Evolutionary conservation across 2,113 vertebrate genomes (phyloP).

Genomic region (Oreochromis tanganicae): DNA sequence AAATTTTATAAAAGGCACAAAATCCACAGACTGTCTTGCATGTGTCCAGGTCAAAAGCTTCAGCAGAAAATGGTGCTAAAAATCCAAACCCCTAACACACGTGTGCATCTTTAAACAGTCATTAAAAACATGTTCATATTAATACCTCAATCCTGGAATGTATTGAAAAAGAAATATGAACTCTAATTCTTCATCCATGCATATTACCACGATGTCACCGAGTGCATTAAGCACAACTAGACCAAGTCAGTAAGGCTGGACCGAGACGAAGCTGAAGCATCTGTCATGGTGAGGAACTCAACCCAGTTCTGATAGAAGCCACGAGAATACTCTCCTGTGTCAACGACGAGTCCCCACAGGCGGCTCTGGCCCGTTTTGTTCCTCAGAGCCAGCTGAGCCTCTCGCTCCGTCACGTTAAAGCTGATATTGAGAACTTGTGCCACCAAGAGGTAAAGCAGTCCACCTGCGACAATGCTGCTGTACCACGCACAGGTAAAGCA

Average conservation of each 20-base stretch:
- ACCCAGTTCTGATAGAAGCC: conserved; percentile 90
- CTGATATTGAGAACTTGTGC: conserved; percentile 91
- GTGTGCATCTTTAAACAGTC: not conserved
- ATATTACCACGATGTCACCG: not conserved
- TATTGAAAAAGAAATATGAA: not conserved
- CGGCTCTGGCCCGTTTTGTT: conserved; percentile 80
- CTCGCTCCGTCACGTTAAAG: conserved; percentile 91
- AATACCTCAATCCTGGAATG: not conserved
- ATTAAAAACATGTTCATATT: not conserved
- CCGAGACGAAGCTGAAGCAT: conserved; percentile 11
- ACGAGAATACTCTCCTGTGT: conserved; percentile 81
- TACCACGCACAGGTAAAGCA: conserved; percentile 97
- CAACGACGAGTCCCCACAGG: conserved; percentile 82
- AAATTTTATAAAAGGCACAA: not conserved
- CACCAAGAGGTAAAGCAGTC: conserved; percentile 85
- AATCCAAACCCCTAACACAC: not conserved
- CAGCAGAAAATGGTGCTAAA: not conserved
- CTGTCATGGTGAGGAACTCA: conserved; percentile 84
- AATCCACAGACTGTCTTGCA: not conserved
- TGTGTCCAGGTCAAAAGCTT: not conserved
- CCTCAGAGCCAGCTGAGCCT: conserved; percentile 85
- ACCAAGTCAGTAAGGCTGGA: conserved; percentile 78
- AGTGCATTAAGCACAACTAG: conserved; percentile 21
- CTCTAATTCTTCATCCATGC: not conserved
- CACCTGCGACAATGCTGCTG: conserved; percentile 84